Base-by-base conservation (phyloP, 2,113 vertebrate genomes). In the Microcebus tavaratra region DNA sequence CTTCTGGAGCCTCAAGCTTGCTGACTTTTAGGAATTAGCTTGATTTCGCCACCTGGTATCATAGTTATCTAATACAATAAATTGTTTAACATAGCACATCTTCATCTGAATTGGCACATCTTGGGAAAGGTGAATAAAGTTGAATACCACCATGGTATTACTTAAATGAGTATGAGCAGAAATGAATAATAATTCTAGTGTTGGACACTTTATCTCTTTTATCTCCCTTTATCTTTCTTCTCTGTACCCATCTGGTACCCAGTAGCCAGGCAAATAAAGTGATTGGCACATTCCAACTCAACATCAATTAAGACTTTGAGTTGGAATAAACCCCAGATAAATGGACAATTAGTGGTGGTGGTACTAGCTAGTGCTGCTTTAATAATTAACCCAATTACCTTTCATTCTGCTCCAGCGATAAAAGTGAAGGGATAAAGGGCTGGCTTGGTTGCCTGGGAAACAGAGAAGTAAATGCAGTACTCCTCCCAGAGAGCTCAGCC, bases 341-440 rank as follows among this genome's bases (percentile, higher is more conserved):
- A 76, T 91, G 93, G 95, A 91, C 95, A 61, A 15, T 98, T 94
- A 95, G 85, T 87, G 81, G 65, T 97, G 90, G 88, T 93, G 59
- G 90, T 94, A 78, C 55, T 98, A 89, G 92, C 92, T 98, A 95
- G 75, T 92, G 59, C 93, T 97, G 78, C 95, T 98, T 96, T 95
- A 95, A 96, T 98, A 97, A 98, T 98, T 98, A 98, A 97, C 83
- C 59, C 83, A 97, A 61, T 97, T 98, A 98, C 97, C 94, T 98
- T 98, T 98, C 61, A 72, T 98, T 98, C 86, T 98, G 81, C 96
- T 96, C 50, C 95, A 92, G 79, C 97, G 91, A 92, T 97, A 85
- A 97, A 98, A 98, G 73, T 80, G 57, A 97, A 97, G 76, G 18
- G 75, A 39, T 97, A 98, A 98, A 88, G 95, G 88, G 63, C 68